phyloP scores from a whole-genome alignment of 2,888 invertebrate species.

The Siphlonurus alternatus region DNA sequence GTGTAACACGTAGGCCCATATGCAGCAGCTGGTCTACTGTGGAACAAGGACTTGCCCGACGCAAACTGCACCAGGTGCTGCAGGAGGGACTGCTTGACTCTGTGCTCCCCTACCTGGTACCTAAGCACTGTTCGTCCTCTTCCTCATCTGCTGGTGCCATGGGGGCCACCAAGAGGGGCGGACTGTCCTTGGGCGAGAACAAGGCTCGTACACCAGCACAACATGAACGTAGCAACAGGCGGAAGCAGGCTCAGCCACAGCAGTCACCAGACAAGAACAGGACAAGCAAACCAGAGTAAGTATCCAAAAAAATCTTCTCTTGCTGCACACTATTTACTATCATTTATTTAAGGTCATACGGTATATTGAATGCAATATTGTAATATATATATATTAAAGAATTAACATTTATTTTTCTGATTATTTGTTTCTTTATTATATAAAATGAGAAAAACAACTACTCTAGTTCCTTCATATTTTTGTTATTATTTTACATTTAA shows the following conservation, averaged over 20 bases:
- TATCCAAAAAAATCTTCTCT: too few species aligned
- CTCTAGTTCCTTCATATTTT: too few species aligned
- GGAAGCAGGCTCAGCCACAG: neutral
- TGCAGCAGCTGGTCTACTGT: neutral
- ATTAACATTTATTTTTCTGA: too few species aligned
- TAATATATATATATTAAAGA: too few species aligned
- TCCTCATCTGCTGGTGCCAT: neutral
- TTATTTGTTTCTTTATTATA: too few species aligned
- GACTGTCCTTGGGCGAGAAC: slow-evolving; percentile 6
- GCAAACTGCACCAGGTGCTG: slow-evolving; percentile 41
- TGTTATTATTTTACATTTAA: too few species aligned
- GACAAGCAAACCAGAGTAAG: neutral
- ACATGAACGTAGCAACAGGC: neutral
- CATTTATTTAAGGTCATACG: too few species aligned
- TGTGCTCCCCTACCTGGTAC: slow-evolving; percentile 56
- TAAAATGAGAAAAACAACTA: too few species aligned
- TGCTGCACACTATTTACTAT: too few species aligned
- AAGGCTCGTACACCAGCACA: neutral
- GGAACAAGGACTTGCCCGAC: slow-evolving; percentile 20
- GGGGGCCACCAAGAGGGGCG: slow-evolving; percentile 5
- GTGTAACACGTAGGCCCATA: too few species aligned
- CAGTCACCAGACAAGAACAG: neutral
- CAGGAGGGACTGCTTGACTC: slow-evolving; percentile 72
- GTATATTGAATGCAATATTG: too few species aligned
- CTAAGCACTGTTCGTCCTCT: slow-evolving; percentile 25